A percentile compares a stretch with the other conserved stretches of the same genome.
phyloP scores from a whole-genome alignment of 2,113 vertebrate species.

The Channa argus region DNA sequence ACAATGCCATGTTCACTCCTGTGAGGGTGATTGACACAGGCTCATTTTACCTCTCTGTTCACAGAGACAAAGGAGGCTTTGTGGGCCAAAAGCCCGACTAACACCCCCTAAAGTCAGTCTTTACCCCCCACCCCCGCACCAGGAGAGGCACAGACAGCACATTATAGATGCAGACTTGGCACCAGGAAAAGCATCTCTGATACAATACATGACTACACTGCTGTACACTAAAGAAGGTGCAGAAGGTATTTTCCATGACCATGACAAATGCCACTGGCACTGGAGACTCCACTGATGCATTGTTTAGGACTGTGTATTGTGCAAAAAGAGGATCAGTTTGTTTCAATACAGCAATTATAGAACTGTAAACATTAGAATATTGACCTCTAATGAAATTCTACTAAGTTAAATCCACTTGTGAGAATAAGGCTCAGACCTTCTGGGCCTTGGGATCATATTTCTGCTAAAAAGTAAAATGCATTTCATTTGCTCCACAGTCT shows the following conservation, averaged over 20 bases:
- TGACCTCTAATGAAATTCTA: no score
- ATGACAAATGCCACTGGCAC: not conserved
- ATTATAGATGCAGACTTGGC: conserved; percentile 22
- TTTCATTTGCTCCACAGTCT: no score
- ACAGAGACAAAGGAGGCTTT: conserved; percentile 35
- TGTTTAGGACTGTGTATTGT: no score
- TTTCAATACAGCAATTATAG: no score
- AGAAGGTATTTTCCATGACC: conserved; percentile 2
- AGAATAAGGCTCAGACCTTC: no score
- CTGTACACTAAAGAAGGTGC: not conserved
- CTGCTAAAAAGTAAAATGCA: no score
- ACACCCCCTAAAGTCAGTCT: conserved; percentile 2
- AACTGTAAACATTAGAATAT: no score
- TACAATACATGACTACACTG: not conserved
- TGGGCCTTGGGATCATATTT: no score
- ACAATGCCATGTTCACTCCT: conserved; percentile 46
- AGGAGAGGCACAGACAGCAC: conserved; percentile 32
- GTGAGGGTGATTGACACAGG: conserved; percentile 30
- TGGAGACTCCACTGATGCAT: no score
- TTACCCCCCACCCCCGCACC: conserved; percentile 1
- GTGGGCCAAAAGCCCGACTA: conserved; percentile 18
- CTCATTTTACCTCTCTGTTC: conserved; percentile 51
- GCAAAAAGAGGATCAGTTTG: no score
- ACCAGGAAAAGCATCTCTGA: conserved; percentile 14
- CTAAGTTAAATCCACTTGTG: no score